Evolutionary conservation across 1,140 invertebrate species (phyloP).

Genomic region (Zaprionus ghesquierei): DNA sequence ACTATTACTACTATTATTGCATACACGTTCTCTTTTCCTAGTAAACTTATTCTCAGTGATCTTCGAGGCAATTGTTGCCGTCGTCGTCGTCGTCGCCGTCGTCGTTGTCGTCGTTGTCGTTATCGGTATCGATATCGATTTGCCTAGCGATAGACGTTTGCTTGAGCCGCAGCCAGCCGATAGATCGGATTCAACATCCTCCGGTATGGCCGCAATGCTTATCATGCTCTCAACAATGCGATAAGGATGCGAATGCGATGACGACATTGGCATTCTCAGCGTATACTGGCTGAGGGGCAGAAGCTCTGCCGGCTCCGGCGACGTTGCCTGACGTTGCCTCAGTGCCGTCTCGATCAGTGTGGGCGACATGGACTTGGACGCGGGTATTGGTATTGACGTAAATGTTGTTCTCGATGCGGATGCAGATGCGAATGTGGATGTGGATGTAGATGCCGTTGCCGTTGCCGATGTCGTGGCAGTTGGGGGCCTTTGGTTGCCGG

Average conservation of each 20-base stretch:
- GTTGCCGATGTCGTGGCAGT: slow-evolving; percentile 15
- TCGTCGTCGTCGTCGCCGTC: slow-evolving; percentile 21
- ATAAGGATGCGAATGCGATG: slow-evolving; percentile 19
- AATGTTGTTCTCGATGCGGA: slow-evolving; percentile 21
- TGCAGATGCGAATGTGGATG: slow-evolving; percentile 8
- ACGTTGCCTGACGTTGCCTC: slow-evolving; percentile 52
- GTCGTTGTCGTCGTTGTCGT: slow-evolving; percentile 13
- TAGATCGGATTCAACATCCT: slow-evolving; percentile 58
- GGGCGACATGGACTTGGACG: slow-evolving; percentile 45
- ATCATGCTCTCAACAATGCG: slow-evolving; percentile 18
- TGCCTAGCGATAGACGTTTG: not conserved
- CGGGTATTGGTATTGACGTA: slow-evolving; percentile 49
- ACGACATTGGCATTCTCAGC: not conserved
- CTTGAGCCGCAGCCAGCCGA: not conserved
- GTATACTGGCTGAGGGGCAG: not conserved
- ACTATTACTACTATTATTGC: slow-evolving; percentile 82
- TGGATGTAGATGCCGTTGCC: slow-evolving; percentile 5
- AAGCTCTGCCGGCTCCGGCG: slow-evolving; percentile 29
- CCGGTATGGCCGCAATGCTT: slow-evolving; percentile 54
- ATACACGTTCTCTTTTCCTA: slow-evolving; percentile 81
- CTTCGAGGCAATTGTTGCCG: slow-evolving; percentile 51
- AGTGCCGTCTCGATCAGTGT: slow-evolving; percentile 47
- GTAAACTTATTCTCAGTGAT: slow-evolving; percentile 78
- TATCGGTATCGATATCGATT: slow-evolving; percentile 13
- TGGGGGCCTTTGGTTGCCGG: slow-evolving; percentile 50